Conservation (phyloP, 2,797 vertebrate species). For the Cynopterus sphinx region DNA sequence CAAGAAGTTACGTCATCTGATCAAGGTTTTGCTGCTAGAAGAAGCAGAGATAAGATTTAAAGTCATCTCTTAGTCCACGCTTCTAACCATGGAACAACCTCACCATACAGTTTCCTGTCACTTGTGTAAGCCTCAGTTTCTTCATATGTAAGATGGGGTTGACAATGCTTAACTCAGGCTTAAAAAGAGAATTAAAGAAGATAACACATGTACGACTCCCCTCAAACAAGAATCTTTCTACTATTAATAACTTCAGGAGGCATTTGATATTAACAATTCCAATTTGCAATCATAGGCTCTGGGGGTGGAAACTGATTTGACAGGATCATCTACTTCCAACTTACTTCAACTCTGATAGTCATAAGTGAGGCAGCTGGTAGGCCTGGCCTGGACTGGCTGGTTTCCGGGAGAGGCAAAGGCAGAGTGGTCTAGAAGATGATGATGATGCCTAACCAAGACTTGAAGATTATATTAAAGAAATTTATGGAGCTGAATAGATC, state of each 20-base stretch:
- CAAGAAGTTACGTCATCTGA: neutral
- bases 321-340: neutral
- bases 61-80: neutral
- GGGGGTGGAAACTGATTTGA: neutral
- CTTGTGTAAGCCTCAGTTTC: neutral
- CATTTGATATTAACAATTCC: neutral
- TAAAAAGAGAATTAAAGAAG: neutral
- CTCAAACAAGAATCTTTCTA: neutral
- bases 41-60: neutral
- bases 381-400: neutral
- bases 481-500: neutral
- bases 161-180: neutral
- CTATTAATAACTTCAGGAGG: neutral
- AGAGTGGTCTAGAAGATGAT: conserved; percentile 26
- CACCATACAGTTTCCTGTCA: neutral
- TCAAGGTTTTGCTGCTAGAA: neutral
- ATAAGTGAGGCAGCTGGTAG: conserved; percentile 4
- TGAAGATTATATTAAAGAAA: neutral
- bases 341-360: neutral
- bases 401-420: conserved; percentile 19
- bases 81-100: neutral
- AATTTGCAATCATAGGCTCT: neutral
- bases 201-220: neutral
- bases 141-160: neutral
- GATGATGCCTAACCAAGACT: neutral